A percentile compares a stretch with the other conserved stretches of the same genome.
These are phyloP conservation scores for Cacoxenus indagator DNA, from an alignment of 2,888 invertebrate genomes.

Conservation along the genomic window DNA sequence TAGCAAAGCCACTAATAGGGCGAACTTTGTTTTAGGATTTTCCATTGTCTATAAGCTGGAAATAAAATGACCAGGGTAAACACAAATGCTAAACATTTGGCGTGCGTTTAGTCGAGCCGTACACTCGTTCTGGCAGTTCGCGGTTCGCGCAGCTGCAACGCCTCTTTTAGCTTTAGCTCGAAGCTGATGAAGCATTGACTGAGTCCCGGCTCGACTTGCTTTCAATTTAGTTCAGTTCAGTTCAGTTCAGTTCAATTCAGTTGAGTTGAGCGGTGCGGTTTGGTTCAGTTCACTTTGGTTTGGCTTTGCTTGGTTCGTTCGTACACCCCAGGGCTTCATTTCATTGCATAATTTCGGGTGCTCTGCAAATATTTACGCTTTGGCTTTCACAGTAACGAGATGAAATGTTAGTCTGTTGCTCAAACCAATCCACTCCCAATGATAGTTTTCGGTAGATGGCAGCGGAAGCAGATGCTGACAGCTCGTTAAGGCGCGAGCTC, in stretches of 20 bases:
- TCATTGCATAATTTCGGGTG: neutral
- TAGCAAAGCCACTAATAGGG: neutral
- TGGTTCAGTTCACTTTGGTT: neutral
- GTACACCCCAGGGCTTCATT: neutral
- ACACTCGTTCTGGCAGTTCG: too few relatives aligned
- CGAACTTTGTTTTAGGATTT: neutral
- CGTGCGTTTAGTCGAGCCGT: neutral
- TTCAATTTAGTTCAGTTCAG: neutral
- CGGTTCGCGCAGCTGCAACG: too few relatives aligned
- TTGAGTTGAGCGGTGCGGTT: neutral
- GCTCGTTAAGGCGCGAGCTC: too few relatives aligned
- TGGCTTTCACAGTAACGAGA: neutral
- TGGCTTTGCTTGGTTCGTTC: neutral
- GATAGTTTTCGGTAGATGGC: too few relatives aligned
- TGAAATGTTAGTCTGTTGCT: neutral
- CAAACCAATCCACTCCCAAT: too few relatives aligned
- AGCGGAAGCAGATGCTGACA: too few relatives aligned
- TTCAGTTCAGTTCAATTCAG: neutral
- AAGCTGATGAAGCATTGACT: too few relatives aligned
- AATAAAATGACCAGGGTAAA: neutral
- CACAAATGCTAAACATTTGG: neutral
- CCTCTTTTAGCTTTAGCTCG: neutral
- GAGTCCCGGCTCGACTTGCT: too few relatives aligned
- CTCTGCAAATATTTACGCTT: conserved; percentile 1
- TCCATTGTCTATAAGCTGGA: conserved; percentile 4